phyloP scores from a whole-genome alignment of 2,888 invertebrate species.

The Schizotus pectinicornis region DNA sequence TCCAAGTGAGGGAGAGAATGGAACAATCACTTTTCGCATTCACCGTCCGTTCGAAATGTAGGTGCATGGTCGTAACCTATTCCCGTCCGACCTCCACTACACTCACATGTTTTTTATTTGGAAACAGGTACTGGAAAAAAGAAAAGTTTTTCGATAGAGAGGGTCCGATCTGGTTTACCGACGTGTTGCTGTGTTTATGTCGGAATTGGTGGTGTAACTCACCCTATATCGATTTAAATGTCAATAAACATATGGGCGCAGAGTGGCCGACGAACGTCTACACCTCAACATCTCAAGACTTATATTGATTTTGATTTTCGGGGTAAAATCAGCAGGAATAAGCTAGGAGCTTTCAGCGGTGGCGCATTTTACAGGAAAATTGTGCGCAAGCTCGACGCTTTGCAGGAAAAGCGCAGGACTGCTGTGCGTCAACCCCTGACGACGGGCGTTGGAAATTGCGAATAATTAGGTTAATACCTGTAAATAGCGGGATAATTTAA shows the following conservation, averaged over 20 bases:
- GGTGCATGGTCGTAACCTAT: conserved; percentile 74
- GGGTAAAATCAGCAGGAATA: conserved; percentile 44
- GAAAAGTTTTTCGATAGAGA: neutral
- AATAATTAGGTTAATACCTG: too few species aligned
- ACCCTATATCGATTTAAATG: conserved; percentile 21
- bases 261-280: conserved; percentile 32
- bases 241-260: conserved; percentile 27
- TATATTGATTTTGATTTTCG: conserved; percentile 53
- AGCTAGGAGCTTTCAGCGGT: conserved; percentile 35
- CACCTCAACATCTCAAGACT: conserved; percentile 45
- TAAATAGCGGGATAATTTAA: too few species aligned
- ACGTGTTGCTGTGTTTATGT: conserved; percentile 12
- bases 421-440: too few species aligned
- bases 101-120: conserved; percentile 11
- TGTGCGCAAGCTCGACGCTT: conserved; percentile 23
- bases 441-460: too few species aligned
- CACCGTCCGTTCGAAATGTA: conserved; percentile 92
- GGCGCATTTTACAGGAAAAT: conserved; percentile 39
- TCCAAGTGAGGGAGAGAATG: conserved; percentile 94
- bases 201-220: conserved; percentile 10
- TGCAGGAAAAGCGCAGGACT: too few species aligned
- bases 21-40: conserved; percentile 96
- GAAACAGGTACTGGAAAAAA: neutral
- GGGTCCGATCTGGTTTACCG: neutral
- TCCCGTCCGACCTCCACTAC: neutral